Conservation (phyloP, 2,888 invertebrate species). For the Pycnomerus fuliginosus region DNA sequence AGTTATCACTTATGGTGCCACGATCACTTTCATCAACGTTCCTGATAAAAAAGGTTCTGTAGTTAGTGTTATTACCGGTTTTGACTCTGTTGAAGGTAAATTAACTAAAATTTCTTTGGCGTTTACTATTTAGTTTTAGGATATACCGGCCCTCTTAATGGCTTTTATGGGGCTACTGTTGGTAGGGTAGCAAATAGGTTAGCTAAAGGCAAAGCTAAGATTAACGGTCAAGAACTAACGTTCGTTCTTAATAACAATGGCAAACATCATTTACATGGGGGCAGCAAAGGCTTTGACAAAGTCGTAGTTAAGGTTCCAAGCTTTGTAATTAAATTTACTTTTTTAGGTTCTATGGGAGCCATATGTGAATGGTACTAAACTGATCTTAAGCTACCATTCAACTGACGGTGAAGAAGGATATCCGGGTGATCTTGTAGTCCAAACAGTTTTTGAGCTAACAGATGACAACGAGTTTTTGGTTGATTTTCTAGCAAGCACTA, state of each 20-base stretch:
- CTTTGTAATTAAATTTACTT: background rate
- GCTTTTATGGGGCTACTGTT: slow-evolving; percentile 85
- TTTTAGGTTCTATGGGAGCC: slow-evolving; percentile 67
- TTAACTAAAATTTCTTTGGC: no score
- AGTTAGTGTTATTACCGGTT: slow-evolving; percentile 78
- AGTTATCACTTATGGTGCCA: slow-evolving; percentile 81
- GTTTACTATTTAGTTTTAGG: no score
- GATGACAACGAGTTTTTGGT: slow-evolving; percentile 74
- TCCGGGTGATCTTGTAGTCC: slow-evolving; percentile 78
- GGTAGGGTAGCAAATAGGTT: slow-evolving; percentile 87
- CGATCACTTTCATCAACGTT: slow-evolving; percentile 71
- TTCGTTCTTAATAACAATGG: slow-evolving; percentile 37
- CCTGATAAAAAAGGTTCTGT: slow-evolving; percentile 71
- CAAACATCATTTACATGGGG: slow-evolving; percentile 79
- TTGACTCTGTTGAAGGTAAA: no score
- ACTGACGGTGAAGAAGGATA: slow-evolving; percentile 83
- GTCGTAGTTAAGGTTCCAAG: slow-evolving; percentile 38
- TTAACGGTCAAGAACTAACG: no score
- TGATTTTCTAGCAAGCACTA: slow-evolving; percentile 72
- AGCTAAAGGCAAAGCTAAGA: slow-evolving; percentile 64
- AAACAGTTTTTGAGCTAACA: slow-evolving; percentile 69
- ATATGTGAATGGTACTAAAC: slow-evolving; percentile 59
- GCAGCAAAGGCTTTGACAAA: slow-evolving; percentile 80
- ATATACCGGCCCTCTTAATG: slow-evolving; percentile 66
- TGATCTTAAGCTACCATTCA: slow-evolving; percentile 75